Evolutionary conservation across 2,113 vertebrate species (phyloP), one percentile per base, ranked within the genome.

Genomic region (Carassius gibelio): DNA sequence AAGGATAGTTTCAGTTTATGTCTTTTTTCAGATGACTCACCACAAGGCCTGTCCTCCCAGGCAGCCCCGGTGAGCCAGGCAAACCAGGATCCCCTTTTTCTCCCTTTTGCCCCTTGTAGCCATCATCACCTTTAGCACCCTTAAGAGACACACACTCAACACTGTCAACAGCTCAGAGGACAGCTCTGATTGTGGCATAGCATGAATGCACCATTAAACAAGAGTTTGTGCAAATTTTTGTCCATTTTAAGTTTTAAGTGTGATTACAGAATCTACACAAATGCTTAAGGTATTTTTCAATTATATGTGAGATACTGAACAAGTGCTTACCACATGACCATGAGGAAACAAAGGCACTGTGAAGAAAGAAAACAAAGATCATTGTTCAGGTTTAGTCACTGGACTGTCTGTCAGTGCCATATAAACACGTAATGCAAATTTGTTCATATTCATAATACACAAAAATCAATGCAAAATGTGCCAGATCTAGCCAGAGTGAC

Each of bases 41-140:
- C 88, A 92, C 91, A 82, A 93, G 88, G 82, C 97, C 97, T 4
- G 96, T 95, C 89, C 92, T 95, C 86, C 97, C 97, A 0, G 96
- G 96, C 0, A 90, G 91, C 78, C 97, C 97, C 13, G 94, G 94
- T 82, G 94, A 93, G 69, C 96, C 97, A 45, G 92, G 86, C 2
- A 78, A 30, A 11, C 92, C 90, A 0, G 88, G 64, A 30, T 96
- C 95, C 80, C 96, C 96, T 85, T 95, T 96, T 75, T 97, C 96
- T 90, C 96, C 96, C 90, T 95, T 96, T 84, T 94, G 64, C 23
- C 96, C 95, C 1, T 87, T 89, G 86, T 92, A 90, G 90, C 96
- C 96, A 85, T 92, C 74, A 38, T 93, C 91, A 17, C 94, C 94
- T 87, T 92, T 96, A 74, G 92, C 95, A 66, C 95, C 95, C 97